Evolutionary conservation across 23 tunicate genomes (phyloP).

Genomic region (Trididemnum clinides): DNA sequence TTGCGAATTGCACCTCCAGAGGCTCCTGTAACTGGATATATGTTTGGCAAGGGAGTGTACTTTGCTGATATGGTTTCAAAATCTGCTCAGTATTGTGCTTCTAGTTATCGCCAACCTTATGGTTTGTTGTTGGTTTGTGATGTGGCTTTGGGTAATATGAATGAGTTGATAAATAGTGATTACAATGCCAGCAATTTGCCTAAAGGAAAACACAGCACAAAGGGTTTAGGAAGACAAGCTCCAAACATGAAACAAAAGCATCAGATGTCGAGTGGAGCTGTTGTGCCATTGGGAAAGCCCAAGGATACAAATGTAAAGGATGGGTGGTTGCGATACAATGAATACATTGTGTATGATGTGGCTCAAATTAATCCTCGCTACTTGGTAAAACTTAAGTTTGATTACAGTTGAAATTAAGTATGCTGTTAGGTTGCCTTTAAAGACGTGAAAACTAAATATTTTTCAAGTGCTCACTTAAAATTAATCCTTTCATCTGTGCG

Average conservation of each 20-base stretch:
- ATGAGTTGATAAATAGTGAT: slow-evolving; percentile 26
- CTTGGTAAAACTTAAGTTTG: slow-evolving; percentile 41
- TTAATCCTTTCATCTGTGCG: no score
- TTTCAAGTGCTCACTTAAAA: no score
- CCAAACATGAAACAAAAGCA: slow-evolving; percentile 42
- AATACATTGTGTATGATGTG: slow-evolving; percentile 61
- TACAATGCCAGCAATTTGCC: slow-evolving; percentile 53
- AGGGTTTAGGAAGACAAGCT: slow-evolving; percentile 41
- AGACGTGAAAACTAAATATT: no score
- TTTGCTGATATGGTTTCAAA: slow-evolving; percentile 91
- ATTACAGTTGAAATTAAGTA: no score
- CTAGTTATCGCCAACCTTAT: slow-evolving; percentile 47
- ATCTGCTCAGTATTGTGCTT: slow-evolving; percentile 68
- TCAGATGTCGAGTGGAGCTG: slow-evolving; percentile 27
- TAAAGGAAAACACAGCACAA: slow-evolving; percentile 60
- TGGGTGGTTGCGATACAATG: slow-evolving; percentile 34
- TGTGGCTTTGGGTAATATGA: slow-evolving; percentile 70
- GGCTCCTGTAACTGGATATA: slow-evolving; percentile 74
- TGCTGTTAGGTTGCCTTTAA: no score
- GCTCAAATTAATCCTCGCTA: slow-evolving; percentile 57
- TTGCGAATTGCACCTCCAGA: slow-evolving; percentile 86
- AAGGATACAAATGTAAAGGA: background rate
- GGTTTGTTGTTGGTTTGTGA: slow-evolving; percentile 77
- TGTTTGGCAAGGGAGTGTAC: slow-evolving; percentile 93
- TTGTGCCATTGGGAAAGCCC: slow-evolving; percentile 69